Conservation (phyloP, 2,888 invertebrate genomes). For the Nomada ruficornis region DNA sequence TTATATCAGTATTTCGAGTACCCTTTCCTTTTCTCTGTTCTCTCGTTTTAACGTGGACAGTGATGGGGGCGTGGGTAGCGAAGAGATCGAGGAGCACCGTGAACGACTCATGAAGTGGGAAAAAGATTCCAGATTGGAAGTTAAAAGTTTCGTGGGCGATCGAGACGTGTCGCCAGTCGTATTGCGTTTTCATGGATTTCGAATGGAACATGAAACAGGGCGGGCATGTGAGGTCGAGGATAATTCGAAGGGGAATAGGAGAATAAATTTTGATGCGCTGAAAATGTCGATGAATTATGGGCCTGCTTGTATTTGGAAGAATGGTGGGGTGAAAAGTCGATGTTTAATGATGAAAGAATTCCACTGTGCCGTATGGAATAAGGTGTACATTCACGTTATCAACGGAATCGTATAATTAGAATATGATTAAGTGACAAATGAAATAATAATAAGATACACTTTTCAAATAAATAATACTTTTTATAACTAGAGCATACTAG, state of each 20-base stretch:
- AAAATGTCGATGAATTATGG: not conserved
- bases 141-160: slow-evolving; percentile 34
- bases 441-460: no score
- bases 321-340: not conserved
- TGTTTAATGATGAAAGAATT: no score
- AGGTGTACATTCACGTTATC: no score
- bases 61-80: slow-evolving; percentile 5
- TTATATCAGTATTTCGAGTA: not conserved
- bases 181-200: slow-evolving; percentile 29
- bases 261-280: not conserved
- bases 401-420: no score
- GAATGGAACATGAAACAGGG: not conserved
- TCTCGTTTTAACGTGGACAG: not conserved
- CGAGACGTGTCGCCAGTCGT: slow-evolving; percentile 33
- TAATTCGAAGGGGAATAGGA: not conserved
- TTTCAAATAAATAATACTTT: no score
- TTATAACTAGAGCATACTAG: not conserved
- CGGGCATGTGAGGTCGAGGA: no score
- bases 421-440: no score
- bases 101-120: not conserved
- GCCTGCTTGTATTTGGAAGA: not conserved
- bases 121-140: not conserved
- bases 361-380: no score
- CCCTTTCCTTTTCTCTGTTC: not conserved
- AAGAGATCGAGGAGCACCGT: slow-evolving; percentile 8